Conservation (phyloP, 2,797 vertebrate genomes). For the Iguana delicatissima region DNA sequence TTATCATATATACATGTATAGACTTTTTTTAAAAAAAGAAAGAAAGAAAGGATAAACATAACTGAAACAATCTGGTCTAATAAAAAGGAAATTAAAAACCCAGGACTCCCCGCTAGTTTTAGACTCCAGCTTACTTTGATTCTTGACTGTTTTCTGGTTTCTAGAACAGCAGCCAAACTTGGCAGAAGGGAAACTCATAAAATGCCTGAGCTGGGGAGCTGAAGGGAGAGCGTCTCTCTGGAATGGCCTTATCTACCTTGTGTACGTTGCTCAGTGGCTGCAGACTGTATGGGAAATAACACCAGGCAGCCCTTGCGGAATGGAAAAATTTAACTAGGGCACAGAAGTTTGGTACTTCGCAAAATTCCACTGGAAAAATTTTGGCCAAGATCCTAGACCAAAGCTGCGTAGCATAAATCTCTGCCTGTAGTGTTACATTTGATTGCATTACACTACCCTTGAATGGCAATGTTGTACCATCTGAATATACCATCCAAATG, state of each 20-base stretch:
- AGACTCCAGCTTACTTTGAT: background rate
- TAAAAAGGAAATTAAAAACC: constrained; percentile 61
- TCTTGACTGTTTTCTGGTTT: rapidly evolving
- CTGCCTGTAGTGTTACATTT: no score
- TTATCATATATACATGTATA: background rate
- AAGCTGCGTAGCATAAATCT: no score
- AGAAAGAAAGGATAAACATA: constrained; percentile 1
- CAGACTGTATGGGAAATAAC: background rate
- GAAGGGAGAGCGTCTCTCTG: background rate
- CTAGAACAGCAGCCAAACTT: constrained; percentile 28
- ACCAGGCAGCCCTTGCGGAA: background rate
- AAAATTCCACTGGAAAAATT: no score
- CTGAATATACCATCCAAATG: no score
- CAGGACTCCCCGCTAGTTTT: background rate
- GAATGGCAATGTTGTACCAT: no score
- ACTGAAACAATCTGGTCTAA: constrained; percentile 38
- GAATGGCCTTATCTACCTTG: background rate
- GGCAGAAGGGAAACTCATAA: background rate
- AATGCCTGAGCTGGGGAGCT: background rate
- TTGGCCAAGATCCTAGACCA: no score
- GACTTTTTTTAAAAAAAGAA: constrained; percentile 1
- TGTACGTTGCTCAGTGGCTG: background rate
- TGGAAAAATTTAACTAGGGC: background rate
- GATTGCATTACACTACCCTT: no score
- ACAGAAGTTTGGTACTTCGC: background rate